Percentiles rank a stretch among this genome's conserved stretches.
phyloP scores from a whole-genome alignment of 1,140 invertebrate genomes.

The Bombyx mori region ASM3026992v2 NC_085113.1:7517501-7518000 shows the following conservation, averaged over 20 bases:
- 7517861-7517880: too few relatives aligned
- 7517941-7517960: too few relatives aligned
- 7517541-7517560: constrained; percentile 66
- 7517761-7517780: too few relatives aligned
- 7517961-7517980: too few relatives aligned
- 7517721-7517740: too few relatives aligned
- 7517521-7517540: constrained; percentile 61
- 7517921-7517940: too few relatives aligned
- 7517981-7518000: too few relatives aligned
- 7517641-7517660: neutral
- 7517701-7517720: constrained; percentile 29
- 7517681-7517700: constrained; percentile 59
- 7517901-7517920: too few relatives aligned
- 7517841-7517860: neutral
- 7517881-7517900: too few relatives aligned
- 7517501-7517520: constrained; percentile 56
- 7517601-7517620: constrained; percentile 5
- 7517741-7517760: too few relatives aligned
- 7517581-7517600: constrained; percentile 29
- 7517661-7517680: neutral
- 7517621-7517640: neutral
- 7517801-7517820: neutral
- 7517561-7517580: constrained; percentile 64
- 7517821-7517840: neutral
- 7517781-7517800: neutral